Conservation (phyloP, 2,888 invertebrate species). For the Athalia cordata region DNA sequence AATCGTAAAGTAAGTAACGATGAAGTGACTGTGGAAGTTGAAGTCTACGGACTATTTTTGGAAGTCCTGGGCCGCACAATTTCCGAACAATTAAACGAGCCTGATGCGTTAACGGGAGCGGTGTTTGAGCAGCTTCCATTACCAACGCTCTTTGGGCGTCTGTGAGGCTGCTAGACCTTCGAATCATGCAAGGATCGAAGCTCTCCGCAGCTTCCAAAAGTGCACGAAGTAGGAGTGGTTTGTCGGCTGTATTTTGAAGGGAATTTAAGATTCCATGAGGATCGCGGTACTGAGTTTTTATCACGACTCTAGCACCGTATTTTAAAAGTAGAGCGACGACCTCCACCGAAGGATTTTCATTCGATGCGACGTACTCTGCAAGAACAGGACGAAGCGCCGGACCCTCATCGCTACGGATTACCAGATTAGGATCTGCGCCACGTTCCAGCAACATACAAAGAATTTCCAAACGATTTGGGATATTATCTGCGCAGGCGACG, state of each 20-base stretch:
- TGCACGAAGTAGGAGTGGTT: conserved; percentile 77
- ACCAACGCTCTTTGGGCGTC: conserved; percentile 80
- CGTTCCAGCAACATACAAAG: conserved; percentile 81
- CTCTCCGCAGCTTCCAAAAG: conserved; percentile 85
- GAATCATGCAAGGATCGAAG: conserved; percentile 88
- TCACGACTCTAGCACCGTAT: conserved; percentile 87
- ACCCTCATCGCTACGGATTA: conserved; percentile 85
- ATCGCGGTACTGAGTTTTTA: conserved; percentile 89
- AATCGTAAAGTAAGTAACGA: conserved; percentile 83
- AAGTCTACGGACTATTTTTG: conserved; percentile 77
- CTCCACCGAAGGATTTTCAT: conserved; percentile 80
- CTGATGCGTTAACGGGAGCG: conserved; percentile 81
- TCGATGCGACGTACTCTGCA: conserved; percentile 88
- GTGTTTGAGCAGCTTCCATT: conserved; percentile 80
- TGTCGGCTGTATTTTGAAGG: conserved; percentile 79
- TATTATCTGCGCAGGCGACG: conserved; percentile 88
- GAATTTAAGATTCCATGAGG: conserved; percentile 89
- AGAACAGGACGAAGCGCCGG: conserved; percentile 85
- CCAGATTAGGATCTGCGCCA: conserved; percentile 85
- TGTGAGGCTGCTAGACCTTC: conserved; percentile 81
- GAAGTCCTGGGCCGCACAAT: conserved; percentile 77
- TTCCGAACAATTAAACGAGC: conserved; percentile 78
- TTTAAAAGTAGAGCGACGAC: conserved; percentile 83
- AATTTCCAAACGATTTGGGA: conserved; percentile 81
- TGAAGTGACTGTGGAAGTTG: conserved; percentile 81